phyloP scores from a whole-genome alignment of 2,797 vertebrate genomes.

The Thunnus albacares region DNA sequence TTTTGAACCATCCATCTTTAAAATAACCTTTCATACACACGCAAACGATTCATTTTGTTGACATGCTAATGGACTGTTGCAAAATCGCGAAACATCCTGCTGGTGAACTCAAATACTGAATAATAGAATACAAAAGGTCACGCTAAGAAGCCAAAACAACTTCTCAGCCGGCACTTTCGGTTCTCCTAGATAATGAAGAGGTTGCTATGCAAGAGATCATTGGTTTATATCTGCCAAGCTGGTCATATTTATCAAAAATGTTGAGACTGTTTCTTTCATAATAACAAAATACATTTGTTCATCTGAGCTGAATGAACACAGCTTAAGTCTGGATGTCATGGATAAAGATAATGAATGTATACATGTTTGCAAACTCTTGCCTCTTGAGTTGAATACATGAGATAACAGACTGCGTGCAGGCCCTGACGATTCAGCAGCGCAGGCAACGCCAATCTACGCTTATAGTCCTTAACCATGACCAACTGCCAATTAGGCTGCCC shows the following conservation, averaged over 20 bases:
- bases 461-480: conserved; percentile 80
- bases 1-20: not conserved
- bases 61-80: not conserved
- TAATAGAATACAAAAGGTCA: not conserved
- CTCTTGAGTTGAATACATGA: conserved; percentile 31
- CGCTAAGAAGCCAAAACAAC: not conserved
- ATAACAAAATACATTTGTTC: not conserved
- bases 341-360: not conserved
- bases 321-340: not conserved
- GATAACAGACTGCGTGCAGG: conserved; percentile 27
- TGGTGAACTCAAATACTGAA: conserved; percentile 3
- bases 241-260: not conserved
- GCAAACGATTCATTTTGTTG: not conserved
- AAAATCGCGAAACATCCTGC: not conserved
- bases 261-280: not conserved
- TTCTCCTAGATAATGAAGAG: not conserved
- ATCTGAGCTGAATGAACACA: not conserved
- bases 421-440: conserved; percentile 48
- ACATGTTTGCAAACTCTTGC: conserved; percentile 10
- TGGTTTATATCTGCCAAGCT: not conserved
- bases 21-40: not conserved
- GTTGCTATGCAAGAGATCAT: not conserved
- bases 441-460: conserved; percentile 72
- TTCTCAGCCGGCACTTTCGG: not conserved
- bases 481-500: conserved; percentile 83